Evolutionary conservation across 2,797 vertebrate genomes (phyloP).

Genomic region (Carduelis carduelis): DNA sequence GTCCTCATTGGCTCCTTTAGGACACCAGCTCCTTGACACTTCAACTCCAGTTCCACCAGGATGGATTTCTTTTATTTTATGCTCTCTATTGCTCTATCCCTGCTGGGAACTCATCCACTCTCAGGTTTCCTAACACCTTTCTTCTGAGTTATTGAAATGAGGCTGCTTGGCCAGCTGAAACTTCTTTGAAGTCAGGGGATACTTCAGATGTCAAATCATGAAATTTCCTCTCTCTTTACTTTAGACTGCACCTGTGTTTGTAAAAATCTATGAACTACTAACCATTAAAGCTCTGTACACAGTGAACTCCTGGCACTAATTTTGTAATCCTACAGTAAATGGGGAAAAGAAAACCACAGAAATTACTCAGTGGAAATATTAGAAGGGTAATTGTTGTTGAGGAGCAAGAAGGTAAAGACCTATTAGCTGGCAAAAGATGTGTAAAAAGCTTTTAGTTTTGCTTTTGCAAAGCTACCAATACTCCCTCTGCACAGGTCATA

Average conservation of each 20-base stretch:
- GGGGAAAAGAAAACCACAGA: neutral
- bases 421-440: neutral
- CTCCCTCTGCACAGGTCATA: neutral
- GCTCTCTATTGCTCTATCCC: neutral
- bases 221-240: conserved; percentile 33
- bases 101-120: neutral
- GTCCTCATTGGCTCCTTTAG: neutral
- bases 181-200: conserved; percentile 50
- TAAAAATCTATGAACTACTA: conserved; percentile 48
- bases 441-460: conserved; percentile 19
- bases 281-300: neutral
- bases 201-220: conserved; percentile 57
- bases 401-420: neutral
- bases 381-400: neutral
- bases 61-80: conserved; percentile 24
- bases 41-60: neutral
- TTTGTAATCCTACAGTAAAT: conserved; percentile 19
- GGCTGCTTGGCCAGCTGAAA: conserved; percentile 36
- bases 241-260: neutral
- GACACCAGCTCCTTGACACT: neutral
- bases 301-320: conserved; percentile 14
- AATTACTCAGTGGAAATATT: conserved; percentile 24
- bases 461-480: neutral
- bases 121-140: conserved; percentile 23
- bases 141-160: conserved; percentile 54